Evolutionary conservation across 2,113 vertebrate species (phyloP), one percentile per base, ranked within the genome.

Genomic region (Catharus minimus): DNA sequence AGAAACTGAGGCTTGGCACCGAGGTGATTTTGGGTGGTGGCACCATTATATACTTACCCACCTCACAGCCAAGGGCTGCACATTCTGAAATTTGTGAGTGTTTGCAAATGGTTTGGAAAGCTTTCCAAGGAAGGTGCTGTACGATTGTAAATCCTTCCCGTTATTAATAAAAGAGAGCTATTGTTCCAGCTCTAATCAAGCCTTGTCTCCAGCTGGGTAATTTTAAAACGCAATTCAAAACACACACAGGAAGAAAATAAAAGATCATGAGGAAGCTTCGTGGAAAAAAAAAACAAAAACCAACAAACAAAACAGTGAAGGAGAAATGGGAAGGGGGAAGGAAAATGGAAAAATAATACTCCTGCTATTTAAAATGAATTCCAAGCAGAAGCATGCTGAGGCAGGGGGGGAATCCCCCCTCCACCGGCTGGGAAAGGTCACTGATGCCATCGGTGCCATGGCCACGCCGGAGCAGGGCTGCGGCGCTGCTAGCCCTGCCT

Each of bases 61-160:
- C 68, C 79, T 78, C 79, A 66, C 93, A 94, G 93, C 69, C 87
- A 86, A 68, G 57, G 90, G 88, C 92, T 94, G 92, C 13, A 21
- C 60, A 64, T 86, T 82, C 93, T 96, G 77, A 94, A 60, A 90
- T 86, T 86, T 88, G 49, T 53, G 83, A 69, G 41, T 91, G 88
- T 92, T 93, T 94, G 95, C 90, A 90, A 95, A 93, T 38, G 57
- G 13, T 71, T 94, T 89, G 78, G 92, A 88, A 95, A 94, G 77
- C 93, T 80, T 95, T 83, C 93, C 93, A 88, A 94, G 80, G 86
- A 95, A 95, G 90, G 92, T 93, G 92, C 88, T 88, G 86, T 43
- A 93, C 50, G 46, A 90, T 57, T 86, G 90, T 71, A 90, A 94
- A 95, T 89, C 92, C 75, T 92, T 52, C 88, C 93, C 90, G 50